A percentile compares a stretch with the other conserved stretches of the same genome.
Evolutionary conservation across 2,113 vertebrate genomes (phyloP).

Genomic region (Phylloscopus trochiloides): DNA sequence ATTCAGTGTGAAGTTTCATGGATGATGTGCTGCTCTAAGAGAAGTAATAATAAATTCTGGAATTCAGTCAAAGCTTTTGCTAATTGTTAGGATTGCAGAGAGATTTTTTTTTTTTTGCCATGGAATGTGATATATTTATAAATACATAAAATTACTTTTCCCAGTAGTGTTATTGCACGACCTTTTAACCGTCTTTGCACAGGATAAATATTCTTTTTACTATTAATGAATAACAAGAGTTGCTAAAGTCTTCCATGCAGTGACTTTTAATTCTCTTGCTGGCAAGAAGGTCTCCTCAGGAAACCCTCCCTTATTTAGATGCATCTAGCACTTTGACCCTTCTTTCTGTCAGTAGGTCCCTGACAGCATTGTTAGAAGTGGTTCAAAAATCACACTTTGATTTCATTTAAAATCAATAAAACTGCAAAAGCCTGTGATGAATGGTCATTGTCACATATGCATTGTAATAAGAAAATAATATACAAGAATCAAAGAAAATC

Average conservation of each 20-base stretch:
- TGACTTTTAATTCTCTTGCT: neutral
- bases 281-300: neutral
- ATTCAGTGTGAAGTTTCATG: neutral
- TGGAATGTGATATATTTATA: neutral
- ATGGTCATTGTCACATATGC: rapidly evolving
- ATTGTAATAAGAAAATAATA: neutral
- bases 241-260: neutral
- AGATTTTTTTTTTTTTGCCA: neutral
- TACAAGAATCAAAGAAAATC: neutral
- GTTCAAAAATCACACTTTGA: neutral
- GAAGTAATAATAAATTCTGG: neutral
- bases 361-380: neutral
- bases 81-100: neutral
- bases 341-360: neutral
- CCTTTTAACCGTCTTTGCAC: neutral
- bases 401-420: neutral
- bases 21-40: neutral
- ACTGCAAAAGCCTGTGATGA: neutral
- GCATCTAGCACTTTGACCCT: neutral
- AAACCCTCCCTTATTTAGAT: neutral
- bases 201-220: neutral
- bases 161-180: neutral
- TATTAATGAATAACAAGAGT: neutral
- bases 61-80: neutral
- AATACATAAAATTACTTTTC: neutral